Base-by-base conservation (phyloP, 2,888 invertebrate species). In the Polydrusus tereticollis region DNA sequence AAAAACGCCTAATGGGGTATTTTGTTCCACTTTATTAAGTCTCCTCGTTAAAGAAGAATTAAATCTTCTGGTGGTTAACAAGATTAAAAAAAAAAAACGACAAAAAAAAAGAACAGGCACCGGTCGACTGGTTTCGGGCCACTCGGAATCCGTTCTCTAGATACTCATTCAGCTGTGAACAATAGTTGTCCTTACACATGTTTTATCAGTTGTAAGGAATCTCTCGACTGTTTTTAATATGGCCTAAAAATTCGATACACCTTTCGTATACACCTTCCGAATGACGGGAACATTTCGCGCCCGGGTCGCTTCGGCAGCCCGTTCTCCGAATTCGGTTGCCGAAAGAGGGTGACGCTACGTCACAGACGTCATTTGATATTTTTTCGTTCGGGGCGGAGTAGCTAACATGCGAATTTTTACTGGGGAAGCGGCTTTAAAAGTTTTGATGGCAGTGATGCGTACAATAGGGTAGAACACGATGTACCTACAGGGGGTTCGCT, bases 171-270 rank as follows among this genome's bases (percentile, higher is more conserved):
- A 68, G 62, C 68, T 68, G 72, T 72, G 58, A 72, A 72, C 72
- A 72, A 72, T 72, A 33, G 67, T 67, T 68, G 72, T 72, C 72
- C 67, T 68, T 72, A 72, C 72, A 72, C 63, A 68, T 72, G 72
- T 72, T 72, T 70, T 72, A 68, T 68, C 72, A 72, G 72, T 72
- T 72, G 63, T 59, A 58, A 52, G 67, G 58, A 72, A 72, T 72
- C 72, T 59, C 62, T 67, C 55, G 71, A 43, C 66, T 52, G 70
- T 70, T 63, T 63, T 69, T 63, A 69, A 69, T 69, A 62, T 23
- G 58, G 38, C 12, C 63, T 55, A 47, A 69, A 69, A 63, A 69
- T 69, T 63, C 57, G 69, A 69, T 69, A 63, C 63, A 69, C 63
- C 69, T 69, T 62, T 60, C 41, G 50, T 60, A 33, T n/a, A n/a